A percentile compares a stretch with the other conserved stretches of the same genome.
Evolutionary conservation across 2,113 vertebrate species (phyloP).

Genomic region (Trinectes maculatus): DNA sequence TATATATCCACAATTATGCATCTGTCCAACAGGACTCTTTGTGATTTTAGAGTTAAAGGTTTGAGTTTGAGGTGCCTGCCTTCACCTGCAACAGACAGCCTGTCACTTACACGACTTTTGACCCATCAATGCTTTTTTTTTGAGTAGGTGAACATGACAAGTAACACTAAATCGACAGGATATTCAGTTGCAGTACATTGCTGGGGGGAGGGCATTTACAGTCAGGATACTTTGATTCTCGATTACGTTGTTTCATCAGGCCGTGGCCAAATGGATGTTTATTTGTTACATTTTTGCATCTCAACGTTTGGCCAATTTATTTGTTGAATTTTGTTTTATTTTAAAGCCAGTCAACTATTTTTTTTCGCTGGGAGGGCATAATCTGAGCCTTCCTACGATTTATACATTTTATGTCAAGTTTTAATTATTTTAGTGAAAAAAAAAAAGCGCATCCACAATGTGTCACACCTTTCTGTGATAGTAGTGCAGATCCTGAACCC

Average conservation of each 20-base stretch:
- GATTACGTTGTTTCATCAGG: conserved; percentile 53
- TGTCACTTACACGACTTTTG: conserved; percentile 53
- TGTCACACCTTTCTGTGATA: conserved; percentile 72
- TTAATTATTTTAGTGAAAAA: conserved; percentile 18
- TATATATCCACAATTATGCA: conserved; percentile 76
- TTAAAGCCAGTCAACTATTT: conserved; percentile 19
- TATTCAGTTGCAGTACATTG: conserved; percentile 38
- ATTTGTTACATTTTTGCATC: conserved; percentile 20
- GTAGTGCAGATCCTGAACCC: conserved; percentile 61
- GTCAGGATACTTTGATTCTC: conserved; percentile 43
- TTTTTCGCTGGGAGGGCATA: conserved; percentile 5
- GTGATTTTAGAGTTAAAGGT: conserved; percentile 68
- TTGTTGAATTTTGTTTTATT: not conserved
- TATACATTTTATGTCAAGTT: not conserved
- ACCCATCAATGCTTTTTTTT: conserved; percentile 53
- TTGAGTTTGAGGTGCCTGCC: conserved; percentile 72
- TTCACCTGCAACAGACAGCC: conserved; percentile 62
- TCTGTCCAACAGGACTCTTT: conserved; percentile 71
- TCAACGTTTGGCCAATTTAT: conserved; percentile 36
- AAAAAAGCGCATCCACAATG: conserved; percentile 82
- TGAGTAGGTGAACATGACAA: conserved; percentile 40
- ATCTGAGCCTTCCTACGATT: conserved; percentile 37
- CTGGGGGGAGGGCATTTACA: conserved; percentile 46
- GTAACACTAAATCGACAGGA: conserved; percentile 77
- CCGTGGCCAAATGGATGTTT: conserved; percentile 51